Conservation (phyloP, 2,797 vertebrate species). For the Brotula barbata region DNA sequence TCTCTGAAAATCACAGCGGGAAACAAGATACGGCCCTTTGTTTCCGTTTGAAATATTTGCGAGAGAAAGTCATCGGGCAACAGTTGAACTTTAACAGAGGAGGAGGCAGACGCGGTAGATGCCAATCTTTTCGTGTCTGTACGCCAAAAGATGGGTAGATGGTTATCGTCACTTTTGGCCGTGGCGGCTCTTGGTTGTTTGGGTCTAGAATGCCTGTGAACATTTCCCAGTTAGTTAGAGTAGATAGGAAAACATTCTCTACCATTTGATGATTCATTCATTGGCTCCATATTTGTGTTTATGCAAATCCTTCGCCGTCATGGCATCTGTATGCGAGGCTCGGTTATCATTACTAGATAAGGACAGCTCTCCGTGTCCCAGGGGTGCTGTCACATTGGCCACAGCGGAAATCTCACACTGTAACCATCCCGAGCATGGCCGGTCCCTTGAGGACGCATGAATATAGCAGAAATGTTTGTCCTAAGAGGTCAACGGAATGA, state of each 20-base stretch:
- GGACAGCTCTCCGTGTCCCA: neutral
- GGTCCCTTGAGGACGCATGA: conserved; percentile 7
- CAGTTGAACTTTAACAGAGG: conserved; percentile 8
- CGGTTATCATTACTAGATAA: conserved; percentile 3
- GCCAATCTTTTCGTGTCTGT: conserved; percentile 27
- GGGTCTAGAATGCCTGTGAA: neutral
- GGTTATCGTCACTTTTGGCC: conserved; percentile 33
- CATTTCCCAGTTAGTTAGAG: conserved; percentile 14
- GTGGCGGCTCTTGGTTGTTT: conserved; percentile 22
- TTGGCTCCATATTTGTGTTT: neutral
- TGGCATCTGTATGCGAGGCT: neutral
- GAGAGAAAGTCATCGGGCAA: conserved; percentile 22
- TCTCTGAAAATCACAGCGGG: conserved; percentile 10
- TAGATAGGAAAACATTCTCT: neutral
- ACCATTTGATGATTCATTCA: neutral
- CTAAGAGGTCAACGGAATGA: neutral
- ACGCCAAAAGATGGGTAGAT: conserved; percentile 16
- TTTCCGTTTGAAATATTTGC: neutral
- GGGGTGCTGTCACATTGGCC: neutral
- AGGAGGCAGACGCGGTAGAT: neutral
- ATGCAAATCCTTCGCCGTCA: neutral
- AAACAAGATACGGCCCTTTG: conserved; percentile 6
- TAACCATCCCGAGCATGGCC: conserved; percentile 2
- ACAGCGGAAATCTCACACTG: neutral
- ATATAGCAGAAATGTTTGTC: conserved; percentile 28